Evolutionary conservation across 2,113 vertebrate species (phyloP), one percentile per base, ranked within the genome.

Genomic region (Protobothrops mucrosquamatus): DNA sequence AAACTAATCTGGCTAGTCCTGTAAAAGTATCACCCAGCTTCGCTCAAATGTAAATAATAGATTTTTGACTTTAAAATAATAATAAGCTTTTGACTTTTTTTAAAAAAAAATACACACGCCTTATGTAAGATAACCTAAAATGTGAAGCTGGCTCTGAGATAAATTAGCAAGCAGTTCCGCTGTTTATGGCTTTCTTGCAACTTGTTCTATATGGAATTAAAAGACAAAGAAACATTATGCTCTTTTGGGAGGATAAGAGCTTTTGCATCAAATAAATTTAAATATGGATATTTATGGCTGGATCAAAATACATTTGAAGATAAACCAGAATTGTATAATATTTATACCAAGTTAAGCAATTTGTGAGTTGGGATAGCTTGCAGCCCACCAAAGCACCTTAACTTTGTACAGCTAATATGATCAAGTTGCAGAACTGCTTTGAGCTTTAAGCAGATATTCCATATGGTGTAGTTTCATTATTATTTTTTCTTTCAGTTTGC

Each of bases 401-500:
- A 20, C 2, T 34, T 39, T 81, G 69, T 81, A 20, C 18, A 39
- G 69, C 34, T 39, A 81, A 39, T 81, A 39, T 39, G 34, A 15
- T 81, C 15, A 81, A 81, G 34, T 54, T 39, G 15, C 26, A 88
- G 52, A 26, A 20, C 3, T 55, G 29, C 87, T 89, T 20, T n/a
- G n/a, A 29, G 9, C 43, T 29, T 29, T 48, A 57, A n/a, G 5
- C 14, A 12, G 7, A 18, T 14, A 7, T 54, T 85, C 18, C 91
- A 10, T 46, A 39, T 0, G 0, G 1, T 34, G 0, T 10, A 26
- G 64, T 87, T 46, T 87, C 64, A 8, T 39, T 56, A 46, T 1
- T 52, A 85, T 93, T 90, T 59, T 85, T 94, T 46, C 86, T 95
- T 97, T 5, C 34, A 99, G 99, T 99, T 99, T 92, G 99, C 99